These are phyloP conservation scores for Samia ricini DNA, from an alignment of 1,140 invertebrate genomes.

Conservation along the genomic window DNA sequence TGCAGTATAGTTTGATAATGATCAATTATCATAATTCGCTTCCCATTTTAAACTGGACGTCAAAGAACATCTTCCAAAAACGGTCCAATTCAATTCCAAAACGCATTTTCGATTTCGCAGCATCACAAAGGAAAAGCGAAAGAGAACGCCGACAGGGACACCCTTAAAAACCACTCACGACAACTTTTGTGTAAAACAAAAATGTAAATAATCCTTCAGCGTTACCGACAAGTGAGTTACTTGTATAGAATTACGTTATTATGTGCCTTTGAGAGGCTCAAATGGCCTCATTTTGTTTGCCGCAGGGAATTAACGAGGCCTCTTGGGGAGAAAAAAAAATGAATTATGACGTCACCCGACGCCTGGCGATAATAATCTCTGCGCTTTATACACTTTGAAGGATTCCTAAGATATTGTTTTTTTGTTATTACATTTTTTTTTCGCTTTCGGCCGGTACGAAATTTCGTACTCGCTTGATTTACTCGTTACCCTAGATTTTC, in stretches of 20 bases:
- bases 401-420: constrained; percentile 24
- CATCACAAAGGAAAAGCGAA: neutral
- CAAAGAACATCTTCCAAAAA: too few relatives aligned
- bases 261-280: constrained; percentile 29
- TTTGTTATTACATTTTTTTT: constrained; percentile 23
- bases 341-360: constrained; percentile 32
- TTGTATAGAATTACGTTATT: constrained; percentile 36
- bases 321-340: constrained; percentile 26
- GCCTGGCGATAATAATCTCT: constrained; percentile 30
- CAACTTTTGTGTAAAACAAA: neutral
- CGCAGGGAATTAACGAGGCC: constrained; percentile 31
- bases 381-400: constrained; percentile 28
- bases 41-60: too few relatives aligned
- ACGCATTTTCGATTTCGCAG: neutral
- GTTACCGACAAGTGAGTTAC: constrained; percentile 24
- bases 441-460: neutral
- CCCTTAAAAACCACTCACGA: neutral
- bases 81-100: neutral
- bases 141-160: constrained; percentile 1
- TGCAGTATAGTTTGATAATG: too few relatives aligned
- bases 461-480: neutral
- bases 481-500: neutral
- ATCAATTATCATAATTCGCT: too few relatives aligned
- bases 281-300: constrained; percentile 35
- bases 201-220: constrained; percentile 12